Evolutionary conservation across 2,797 vertebrate species (phyloP), one percentile per base, ranked within the genome.

Genomic region (Falco berigora): DNA sequence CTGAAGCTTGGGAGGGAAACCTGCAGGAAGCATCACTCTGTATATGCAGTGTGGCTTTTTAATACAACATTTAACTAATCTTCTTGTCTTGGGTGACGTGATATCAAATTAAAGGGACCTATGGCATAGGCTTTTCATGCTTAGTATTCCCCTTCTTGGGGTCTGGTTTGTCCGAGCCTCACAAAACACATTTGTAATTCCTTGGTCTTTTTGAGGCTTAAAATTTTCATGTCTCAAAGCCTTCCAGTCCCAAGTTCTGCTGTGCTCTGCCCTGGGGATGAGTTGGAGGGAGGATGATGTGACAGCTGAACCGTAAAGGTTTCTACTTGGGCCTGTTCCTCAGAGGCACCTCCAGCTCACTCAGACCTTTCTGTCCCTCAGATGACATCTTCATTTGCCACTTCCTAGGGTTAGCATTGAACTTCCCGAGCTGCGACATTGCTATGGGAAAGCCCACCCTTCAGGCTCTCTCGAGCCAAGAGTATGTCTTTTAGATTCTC

Each of bases 351-450:
- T 64, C n/a, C 42, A 53, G 52, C 10, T 19, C 3, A 1, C 34
- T 53, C 64, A 61, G 71, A 32, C 36, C 47, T 66, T 77, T 34
- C 30, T n/a, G 38, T 42, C 52, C 61, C 42, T 66, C n/a, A 53
- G 8, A 20, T 0, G 1, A 14, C 38, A 64, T 17, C 56, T 28
- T 50, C 55, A 23, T 46, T 74, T 27, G 3, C 18, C 30, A 6
- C 36, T 22, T 63, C 38, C 20, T 19, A 8, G n/a, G 10, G 30
- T n/a, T 61, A 42, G 38, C 32, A 12, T 3, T 38, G 20, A 59
- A 32, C 24, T 59, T 73, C 23, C 46, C 0, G 0, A 67, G 38
- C 14, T 66, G 74, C 5, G 4, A 25, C 40, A 27, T 6, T n/a
- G 55, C 28, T 27, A 12, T 0, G 0, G 68, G 34, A 62, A 22